Base-by-base conservation (phyloP, 2,797 vertebrate genomes). In the Sternarchorhynchus goeldii region DNA sequence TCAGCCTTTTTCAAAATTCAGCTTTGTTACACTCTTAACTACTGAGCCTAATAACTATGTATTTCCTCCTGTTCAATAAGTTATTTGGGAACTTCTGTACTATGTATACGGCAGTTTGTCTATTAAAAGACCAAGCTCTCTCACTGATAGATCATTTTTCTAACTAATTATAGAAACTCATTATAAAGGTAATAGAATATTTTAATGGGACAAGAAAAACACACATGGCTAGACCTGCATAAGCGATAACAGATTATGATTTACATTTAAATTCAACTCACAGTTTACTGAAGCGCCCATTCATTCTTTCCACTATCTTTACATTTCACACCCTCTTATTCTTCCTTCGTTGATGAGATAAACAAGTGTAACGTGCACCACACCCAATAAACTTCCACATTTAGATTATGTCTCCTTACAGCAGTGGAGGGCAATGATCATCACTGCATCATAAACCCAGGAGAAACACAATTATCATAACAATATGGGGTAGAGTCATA, bases 341-440 rank as follows among this genome's bases (percentile, higher is more conserved):
- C 69, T 17, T 53, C 70, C 71, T 80, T 32, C 70, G 58, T 56
- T 76, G 32, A 76, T 53, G 41, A 62, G 41, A 67, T 18, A 78
- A 84, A 73, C 56, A 68, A 50, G 58, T 73, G 60, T 69, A 80
- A 78, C 62, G 45, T 72, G 76, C n/a, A 64, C 76, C 81, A 85
- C 81, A 76, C 83, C 83, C 68, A 76, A 50, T 71, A 81, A 81
- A 81, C 59, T 25, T 64, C 39, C 65, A 64, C 75, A 73, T 76
- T 72, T 64, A 75, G 53, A 65, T 78, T 76, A 78, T 71, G 63
- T 70, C 68, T 81, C 59, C 41, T 55, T 5, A 10, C 73, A 32
- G 36, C 29, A 59, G 31, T 41, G 66, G 63, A 63, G 14, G 57
- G 21, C 53, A 76, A 65, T 73, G 62, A 34, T 70, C 76, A 56